Percentiles rank a stretch among this genome's conserved stretches.
These are phyloP conservation scores for Grammomys dolichurus DNA, from an alignment of 2,113 vertebrate genomes.

Conservation along the genomic window DNA sequence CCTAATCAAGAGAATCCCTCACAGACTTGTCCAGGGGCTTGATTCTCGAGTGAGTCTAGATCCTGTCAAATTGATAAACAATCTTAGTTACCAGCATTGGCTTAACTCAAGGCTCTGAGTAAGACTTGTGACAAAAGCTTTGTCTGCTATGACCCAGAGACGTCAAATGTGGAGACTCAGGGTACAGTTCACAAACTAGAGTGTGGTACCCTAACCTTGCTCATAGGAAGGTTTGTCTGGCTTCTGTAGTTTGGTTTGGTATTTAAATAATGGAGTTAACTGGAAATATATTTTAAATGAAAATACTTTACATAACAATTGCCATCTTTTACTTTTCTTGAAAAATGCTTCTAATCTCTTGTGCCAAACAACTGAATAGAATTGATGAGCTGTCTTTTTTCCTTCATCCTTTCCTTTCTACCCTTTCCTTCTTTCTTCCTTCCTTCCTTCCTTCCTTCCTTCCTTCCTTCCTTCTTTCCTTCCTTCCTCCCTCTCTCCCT, in stretches of 20 bases:
- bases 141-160: not conserved
- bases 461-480: too few species aligned
- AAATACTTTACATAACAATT: slow-evolving; percentile 7
- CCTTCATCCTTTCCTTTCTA: too few species aligned
- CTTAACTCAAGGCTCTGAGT: not conserved
- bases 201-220: not conserved
- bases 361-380: not conserved
- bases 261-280: slow-evolving; percentile 27
- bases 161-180: not conserved
- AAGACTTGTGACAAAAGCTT: not conserved
- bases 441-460: not conserved
- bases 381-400: not conserved
- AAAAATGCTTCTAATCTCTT: not conserved
- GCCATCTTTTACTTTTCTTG: slow-evolving; percentile 35
- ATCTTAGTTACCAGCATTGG: not conserved
- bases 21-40: not conserved
- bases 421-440: not conserved
- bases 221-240: not conserved
- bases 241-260: not conserved
- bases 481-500: not conserved
- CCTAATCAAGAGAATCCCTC: not conserved
- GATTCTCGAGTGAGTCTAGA: not conserved
- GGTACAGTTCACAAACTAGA: not conserved
- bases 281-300: slow-evolving; percentile 23
- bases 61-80: not conserved